These are phyloP conservation scores for Agriopis aurantiaria DNA, from an alignment of 2,888 invertebrate genomes.

Conservation along the genomic window DNA sequence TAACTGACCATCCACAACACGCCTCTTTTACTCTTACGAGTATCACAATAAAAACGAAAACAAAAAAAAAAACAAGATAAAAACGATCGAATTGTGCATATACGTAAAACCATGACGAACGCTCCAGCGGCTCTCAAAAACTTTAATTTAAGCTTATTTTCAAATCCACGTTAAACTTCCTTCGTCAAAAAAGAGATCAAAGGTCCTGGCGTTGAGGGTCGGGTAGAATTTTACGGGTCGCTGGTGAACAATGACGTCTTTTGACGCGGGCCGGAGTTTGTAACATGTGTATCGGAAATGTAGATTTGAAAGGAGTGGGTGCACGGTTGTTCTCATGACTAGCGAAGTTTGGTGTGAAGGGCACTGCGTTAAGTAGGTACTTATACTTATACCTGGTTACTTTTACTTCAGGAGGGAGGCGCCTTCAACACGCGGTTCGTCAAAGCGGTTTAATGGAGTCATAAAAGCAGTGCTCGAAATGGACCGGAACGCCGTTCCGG, in stretches of 20 bases:
- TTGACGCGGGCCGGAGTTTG: constrained; percentile 15
- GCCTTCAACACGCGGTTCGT: no score
- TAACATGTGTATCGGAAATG: constrained; percentile 14
- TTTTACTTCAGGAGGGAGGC: no score
- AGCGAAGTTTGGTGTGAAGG: background rate
- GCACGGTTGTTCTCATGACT: background rate
- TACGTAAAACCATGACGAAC: background rate
- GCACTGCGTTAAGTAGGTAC: no score
- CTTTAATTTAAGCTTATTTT: constrained; percentile 30
- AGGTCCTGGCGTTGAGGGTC: constrained; percentile 26
- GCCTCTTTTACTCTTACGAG: no score
- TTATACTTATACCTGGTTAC: no score
- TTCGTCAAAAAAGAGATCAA: constrained; percentile 37
- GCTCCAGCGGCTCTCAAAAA: constrained; percentile 7
- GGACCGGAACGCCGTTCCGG: no score
- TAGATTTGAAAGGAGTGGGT: constrained; percentile 9
- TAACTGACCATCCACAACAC: no score
- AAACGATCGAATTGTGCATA: background rate
- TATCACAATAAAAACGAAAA: no score
- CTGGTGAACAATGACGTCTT: constrained; percentile 31
- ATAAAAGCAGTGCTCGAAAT: no score
- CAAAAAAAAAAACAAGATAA: background rate
- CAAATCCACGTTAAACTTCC: constrained; percentile 25
- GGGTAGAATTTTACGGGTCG: constrained; percentile 33
- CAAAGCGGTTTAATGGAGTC: no score